phyloP scores from a whole-genome alignment of 1,140 invertebrate genomes.

The Ips typographus region DNA sequence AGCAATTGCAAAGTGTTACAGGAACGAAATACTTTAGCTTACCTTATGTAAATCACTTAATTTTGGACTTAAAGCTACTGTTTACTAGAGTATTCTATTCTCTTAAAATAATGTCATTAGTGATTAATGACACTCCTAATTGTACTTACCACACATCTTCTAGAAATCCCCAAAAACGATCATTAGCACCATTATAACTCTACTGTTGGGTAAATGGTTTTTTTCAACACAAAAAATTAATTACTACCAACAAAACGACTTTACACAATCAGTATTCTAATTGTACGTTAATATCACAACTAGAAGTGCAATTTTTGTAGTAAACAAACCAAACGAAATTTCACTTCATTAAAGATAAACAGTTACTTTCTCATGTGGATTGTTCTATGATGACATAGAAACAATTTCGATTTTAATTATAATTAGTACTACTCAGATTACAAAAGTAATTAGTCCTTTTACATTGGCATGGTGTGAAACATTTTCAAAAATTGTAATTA shows the following conservation, averaged over 20 bases:
- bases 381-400: conserved; percentile 6
- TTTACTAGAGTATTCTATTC: too few relatives aligned
- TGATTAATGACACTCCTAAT: neutral
- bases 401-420: conserved; percentile 11
- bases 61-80: too few relatives aligned
- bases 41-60: too few relatives aligned
- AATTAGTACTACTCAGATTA: conserved; percentile 2
- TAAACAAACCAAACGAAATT: conserved; percentile 10
- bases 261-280: too few relatives aligned
- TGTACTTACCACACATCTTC: neutral
- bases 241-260: too few relatives aligned
- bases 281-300: too few relatives aligned
- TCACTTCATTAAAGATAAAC: conserved; percentile 15
- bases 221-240: too few relatives aligned
- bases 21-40: too few relatives aligned
- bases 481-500: too few relatives aligned
- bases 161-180: neutral
- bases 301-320: neutral
- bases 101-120: conserved; percentile 1
- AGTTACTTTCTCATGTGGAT: conserved; percentile 13
- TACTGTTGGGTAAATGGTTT: too few relatives aligned
- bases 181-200: neutral
- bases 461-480: too few relatives aligned
- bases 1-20: neutral
- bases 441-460: neutral